Base-by-base conservation (phyloP, 1,140 invertebrate genomes). In the Tenebrio molitor region DNA sequence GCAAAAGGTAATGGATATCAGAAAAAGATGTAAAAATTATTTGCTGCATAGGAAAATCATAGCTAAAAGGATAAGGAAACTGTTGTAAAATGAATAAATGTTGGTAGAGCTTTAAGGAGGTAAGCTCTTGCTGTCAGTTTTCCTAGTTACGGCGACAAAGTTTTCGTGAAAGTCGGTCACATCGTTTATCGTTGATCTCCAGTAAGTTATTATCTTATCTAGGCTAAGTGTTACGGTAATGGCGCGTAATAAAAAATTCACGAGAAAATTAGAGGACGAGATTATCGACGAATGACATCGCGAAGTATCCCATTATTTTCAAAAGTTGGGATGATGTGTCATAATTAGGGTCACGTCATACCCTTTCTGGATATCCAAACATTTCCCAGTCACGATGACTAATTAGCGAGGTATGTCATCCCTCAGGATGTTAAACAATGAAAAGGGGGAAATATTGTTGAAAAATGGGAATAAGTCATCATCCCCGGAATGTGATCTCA, bases 401-500 rank as follows among this genome's bases (percentile, higher is more conserved):
- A 19, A 50, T 50, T 50, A 50, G 44, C 2, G 44, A 50, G 23
- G 44, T 50, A 50, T 50, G 44, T 50, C 44, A 50, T 6, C 44
- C 19, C 44, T 50, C 44, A 50, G n/a, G 19, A 50, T 50, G 44
- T 50, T 50, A 21, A 19, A 50, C 44, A 50, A 50, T 46, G 42
- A 46, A 46, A 46, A 21, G 44, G 16, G 16, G 44, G 44, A 50
- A 50, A 50, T 50, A 50, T 50, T 50, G 44, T 21, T 50, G 44
- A 50, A 50, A 50, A 50, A 50, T 50, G 44, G 23, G 44, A 50
- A 50, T 50, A 50, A 50, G 44, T 50, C 44, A 50, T 50, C 44
- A 50, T 19, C 15, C 16, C 44, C 17, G 44, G 44, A 50, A 50
- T 50, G 44, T 50, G 17, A 8, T 50, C 44, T 50, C 44, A 50